A percentile compares a stretch with the other conserved stretches of the same genome.
Conservation (phyloP, 2,113 vertebrate genomes). For the Oncorhynchus masou region DNA sequence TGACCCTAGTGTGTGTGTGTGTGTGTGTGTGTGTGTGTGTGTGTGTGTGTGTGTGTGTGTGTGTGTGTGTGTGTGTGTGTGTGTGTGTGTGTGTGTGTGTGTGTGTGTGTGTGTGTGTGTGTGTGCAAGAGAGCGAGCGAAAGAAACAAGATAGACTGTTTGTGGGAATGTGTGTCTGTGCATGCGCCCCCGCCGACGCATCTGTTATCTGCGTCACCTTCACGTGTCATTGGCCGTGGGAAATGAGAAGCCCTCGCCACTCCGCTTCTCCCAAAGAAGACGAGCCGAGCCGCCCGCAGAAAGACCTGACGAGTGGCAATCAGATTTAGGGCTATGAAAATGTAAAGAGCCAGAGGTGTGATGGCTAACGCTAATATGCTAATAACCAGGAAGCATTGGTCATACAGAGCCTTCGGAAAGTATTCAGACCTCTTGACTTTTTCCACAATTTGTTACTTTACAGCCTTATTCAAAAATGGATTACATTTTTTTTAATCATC, state of each 20-base stretch:
- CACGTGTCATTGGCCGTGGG: constrained; percentile 65
- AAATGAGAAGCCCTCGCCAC: constrained; percentile 49
- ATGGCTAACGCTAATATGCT: constrained; percentile 38
- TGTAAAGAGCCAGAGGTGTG: constrained; percentile 16
- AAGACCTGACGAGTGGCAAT: constrained; percentile 52
- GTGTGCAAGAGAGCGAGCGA: not conserved
- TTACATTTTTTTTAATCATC: too few relatives aligned
- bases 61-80: constrained; percentile 25
- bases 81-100: not conserved
- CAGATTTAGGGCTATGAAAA: constrained; percentile 34
- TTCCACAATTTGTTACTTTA: too few relatives aligned
- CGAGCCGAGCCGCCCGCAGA: constrained; percentile 32
- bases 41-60: not conserved
- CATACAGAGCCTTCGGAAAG: not conserved
- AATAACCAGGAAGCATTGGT: constrained; percentile 46
- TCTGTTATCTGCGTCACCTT: constrained; percentile 61
- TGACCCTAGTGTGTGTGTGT: constrained; percentile 38
- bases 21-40: constrained; percentile 5
- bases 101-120: constrained; percentile 6
- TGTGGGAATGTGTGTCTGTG: constrained; percentile 7
- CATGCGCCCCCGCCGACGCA: constrained; percentile 29
- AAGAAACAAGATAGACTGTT: not conserved
- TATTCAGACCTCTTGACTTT: too few relatives aligned
- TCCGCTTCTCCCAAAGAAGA: constrained; percentile 30
- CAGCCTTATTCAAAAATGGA: too few relatives aligned